Conservation (phyloP, 2,113 vertebrate genomes). For the Lampris incognitus region DNA sequence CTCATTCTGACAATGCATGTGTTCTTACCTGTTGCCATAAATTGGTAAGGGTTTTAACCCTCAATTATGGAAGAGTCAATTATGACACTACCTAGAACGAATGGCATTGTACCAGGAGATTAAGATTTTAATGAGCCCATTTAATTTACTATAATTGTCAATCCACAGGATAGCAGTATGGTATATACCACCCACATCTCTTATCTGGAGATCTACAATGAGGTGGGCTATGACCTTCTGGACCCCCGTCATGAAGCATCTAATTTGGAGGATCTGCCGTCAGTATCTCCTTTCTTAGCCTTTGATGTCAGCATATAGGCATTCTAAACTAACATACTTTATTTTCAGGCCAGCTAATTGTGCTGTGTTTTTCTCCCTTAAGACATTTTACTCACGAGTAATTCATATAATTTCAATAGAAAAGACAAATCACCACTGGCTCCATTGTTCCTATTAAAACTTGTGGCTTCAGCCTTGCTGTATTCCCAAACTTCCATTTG, state of each 20-base stretch:
- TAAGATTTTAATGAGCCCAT: background rate
- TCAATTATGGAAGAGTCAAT: too few species aligned
- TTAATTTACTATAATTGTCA: conserved; percentile 13
- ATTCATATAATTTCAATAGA: background rate
- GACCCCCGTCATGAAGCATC: conserved; percentile 90
- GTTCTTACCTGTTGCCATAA: background rate
- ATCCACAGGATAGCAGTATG: conserved; percentile 88
- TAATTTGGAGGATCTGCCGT: conserved; percentile 93
- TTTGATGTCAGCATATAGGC: background rate
- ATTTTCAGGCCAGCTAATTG: background rate
- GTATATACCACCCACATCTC: conserved; percentile 91
- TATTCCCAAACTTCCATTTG: conserved; percentile 30
- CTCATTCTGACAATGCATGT: background rate
- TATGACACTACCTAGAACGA: background rate
- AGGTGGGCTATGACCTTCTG: conserved; percentile 94
- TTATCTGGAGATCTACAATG: conserved; percentile 99
- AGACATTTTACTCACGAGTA: background rate
- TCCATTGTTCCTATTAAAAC: conserved; percentile 44
- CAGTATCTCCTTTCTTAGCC: conserved; percentile 73
- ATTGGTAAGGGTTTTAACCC: too few species aligned
- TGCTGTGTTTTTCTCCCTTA: background rate
- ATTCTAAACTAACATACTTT: background rate
- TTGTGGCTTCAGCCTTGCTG: conserved; percentile 29
- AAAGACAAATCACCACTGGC: conserved; percentile 8
- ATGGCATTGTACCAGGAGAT: background rate